A percentile compares a stretch with the other conserved stretches of the same genome.
Conservation (phyloP, 2,113 vertebrate genomes). For the Bombycilla garrulus region DNA sequence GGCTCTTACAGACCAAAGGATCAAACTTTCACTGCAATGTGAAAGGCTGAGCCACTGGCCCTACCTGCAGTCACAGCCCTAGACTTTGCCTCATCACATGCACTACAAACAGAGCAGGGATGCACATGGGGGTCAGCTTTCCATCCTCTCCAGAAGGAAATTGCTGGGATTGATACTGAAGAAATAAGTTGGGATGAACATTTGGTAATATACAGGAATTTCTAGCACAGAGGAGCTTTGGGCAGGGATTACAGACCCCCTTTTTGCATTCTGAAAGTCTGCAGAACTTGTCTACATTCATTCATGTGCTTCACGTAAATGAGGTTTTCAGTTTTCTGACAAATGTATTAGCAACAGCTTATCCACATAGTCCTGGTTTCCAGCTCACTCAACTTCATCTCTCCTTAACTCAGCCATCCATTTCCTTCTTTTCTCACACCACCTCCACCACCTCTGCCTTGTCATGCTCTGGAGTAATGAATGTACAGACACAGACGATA, state of each 20-base stretch:
- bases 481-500: background rate
- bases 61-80: background rate
- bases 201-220: background rate
- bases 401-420: background rate
- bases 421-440: background rate
- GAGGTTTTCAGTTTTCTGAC: background rate
- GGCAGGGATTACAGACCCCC: background rate
- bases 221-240: rapidly evolving
- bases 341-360: background rate
- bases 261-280: background rate
- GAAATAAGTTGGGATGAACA: background rate
- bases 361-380: background rate
- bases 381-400: background rate
- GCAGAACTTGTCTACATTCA: background rate
- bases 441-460: background rate
- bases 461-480: background rate
- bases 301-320: background rate
- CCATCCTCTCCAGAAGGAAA: background rate
- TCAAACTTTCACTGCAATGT: background rate
- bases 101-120: background rate
- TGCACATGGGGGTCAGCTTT: rapidly evolving
- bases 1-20: background rate
- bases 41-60: background rate
- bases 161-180: background rate
- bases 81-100: background rate